Conservation (phyloP, 2,888 invertebrate species). For the Folsomia manolachei region DNA sequence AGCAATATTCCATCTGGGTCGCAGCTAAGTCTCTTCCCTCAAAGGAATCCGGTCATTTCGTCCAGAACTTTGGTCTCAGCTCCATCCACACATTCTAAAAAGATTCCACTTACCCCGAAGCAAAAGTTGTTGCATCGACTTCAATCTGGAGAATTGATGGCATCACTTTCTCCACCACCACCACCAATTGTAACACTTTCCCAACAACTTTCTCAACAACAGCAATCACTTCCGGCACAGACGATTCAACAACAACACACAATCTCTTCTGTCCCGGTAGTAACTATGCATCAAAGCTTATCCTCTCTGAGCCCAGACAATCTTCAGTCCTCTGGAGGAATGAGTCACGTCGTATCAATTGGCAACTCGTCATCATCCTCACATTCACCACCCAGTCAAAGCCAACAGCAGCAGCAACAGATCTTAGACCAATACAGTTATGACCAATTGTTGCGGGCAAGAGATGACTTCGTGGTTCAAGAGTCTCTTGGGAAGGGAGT, state of each 20-base stretch:
- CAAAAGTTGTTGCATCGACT: conserved; percentile 48
- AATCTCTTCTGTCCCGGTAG: conserved; percentile 17
- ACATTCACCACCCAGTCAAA: conserved; percentile 29
- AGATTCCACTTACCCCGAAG: conserved; percentile 48
- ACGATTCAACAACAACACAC: conserved; percentile 26
- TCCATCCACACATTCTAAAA: conserved; percentile 29
- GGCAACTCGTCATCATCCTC: neutral
- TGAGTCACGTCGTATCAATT: conserved; percentile 15
- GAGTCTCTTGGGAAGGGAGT: conserved; percentile 35
- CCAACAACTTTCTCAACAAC: conserved; percentile 28
- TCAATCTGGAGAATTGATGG: conserved; percentile 41
- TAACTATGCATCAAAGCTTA: conserved; percentile 25
- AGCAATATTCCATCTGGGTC: conserved; percentile 9
- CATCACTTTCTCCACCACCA: conserved; percentile 24
- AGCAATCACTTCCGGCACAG: conserved; percentile 21
- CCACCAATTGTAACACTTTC: conserved; percentile 22
- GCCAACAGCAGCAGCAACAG: conserved; percentile 17
- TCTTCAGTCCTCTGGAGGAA: conserved; percentile 12
- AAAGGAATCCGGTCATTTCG: conserved; percentile 35
- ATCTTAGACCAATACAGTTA: conserved; percentile 40
- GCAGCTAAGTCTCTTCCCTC: conserved; percentile 20
- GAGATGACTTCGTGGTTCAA: conserved; percentile 41
- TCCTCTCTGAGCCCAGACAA: conserved; percentile 11
- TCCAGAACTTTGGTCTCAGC: conserved; percentile 23
- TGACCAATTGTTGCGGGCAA: conserved; percentile 33